Percentiles rank a stretch among this genome's conserved stretches.
Conservation (phyloP, 2,797 vertebrate genomes). For the Sebastes steindachneri region DNA sequence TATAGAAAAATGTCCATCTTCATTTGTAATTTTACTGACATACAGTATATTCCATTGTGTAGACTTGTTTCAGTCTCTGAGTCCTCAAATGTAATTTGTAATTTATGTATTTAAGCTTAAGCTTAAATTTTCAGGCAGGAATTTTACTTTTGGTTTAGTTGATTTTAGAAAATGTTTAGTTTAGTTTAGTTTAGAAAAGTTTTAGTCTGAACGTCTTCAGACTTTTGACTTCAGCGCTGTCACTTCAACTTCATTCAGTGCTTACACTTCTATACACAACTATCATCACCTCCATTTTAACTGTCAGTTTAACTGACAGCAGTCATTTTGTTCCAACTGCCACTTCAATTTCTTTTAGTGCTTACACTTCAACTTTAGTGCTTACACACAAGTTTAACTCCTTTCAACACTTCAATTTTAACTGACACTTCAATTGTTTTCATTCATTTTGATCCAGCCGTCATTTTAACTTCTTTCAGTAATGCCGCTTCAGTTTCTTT, state of each 20-base stretch:
- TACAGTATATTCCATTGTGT: too few relatives aligned
- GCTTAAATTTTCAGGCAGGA: neutral
- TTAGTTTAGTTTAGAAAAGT: neutral
- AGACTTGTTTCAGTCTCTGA: too few relatives aligned
- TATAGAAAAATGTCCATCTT: too few relatives aligned
- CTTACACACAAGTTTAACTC: neutral
- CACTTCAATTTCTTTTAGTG: neutral
- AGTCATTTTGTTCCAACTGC: neutral
- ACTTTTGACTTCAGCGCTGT: too few relatives aligned
- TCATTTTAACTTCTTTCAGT: neutral
- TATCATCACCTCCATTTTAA: neutral
- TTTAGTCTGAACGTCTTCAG: neutral
- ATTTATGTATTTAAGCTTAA: neutral
- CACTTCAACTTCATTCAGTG: neutral
- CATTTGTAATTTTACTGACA: too few relatives aligned
- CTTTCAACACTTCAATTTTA: neutral
- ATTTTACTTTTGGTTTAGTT: neutral
- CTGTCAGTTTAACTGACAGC: neutral
- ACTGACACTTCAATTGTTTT: neutral
- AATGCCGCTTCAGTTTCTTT: neutral
- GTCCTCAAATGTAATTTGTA: too few relatives aligned
- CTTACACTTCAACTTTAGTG: neutral
- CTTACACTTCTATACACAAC: neutral
- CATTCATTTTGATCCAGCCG: neutral
- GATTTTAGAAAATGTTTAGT: neutral